Evolutionary conservation across 1,140 invertebrate species (phyloP), one percentile per base, ranked within the genome.

Genomic region (Papilio polytes): DNA sequence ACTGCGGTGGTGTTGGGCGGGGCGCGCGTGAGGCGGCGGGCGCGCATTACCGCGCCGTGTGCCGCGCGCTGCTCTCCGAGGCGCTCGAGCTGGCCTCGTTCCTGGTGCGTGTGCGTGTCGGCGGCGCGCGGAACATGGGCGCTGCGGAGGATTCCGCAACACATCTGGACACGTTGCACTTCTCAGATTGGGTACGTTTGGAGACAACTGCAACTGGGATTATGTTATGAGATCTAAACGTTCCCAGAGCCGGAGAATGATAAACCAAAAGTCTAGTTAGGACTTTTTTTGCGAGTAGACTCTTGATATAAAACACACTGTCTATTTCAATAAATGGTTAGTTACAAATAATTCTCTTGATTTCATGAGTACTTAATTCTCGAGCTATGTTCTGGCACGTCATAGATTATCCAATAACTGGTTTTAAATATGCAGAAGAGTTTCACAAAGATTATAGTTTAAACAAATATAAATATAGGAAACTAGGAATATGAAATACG

Each of bases 11-110:
- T 26, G 85, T 90, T 74, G 92, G 92, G 7, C 87, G 91, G 3
- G 86, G 89, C 82, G 92, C 97, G 22, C 96, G 96, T 51, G 96
- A 93, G 78, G 94, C 95, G 2, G 97, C 97, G 0, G 97, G 98
- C 87, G 96, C 96, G 66, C 98, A 99, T 95, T 99, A 99, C 95
- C 97, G 97, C 88, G 98, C 98, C 74, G 98, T 99, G 59, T 98
- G 98, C 91, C 96, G 98, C 79, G 98, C 98, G 31, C 96, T 99
- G 82, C 98, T 99, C 26, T 97, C 98, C 2, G 98, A 99, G 95
- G 97, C 98, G 18, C 94, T 98, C 41, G 98, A 99, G 94, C 96
- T 99, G 77, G 96, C 98, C 18, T 97, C 97, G 31, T 99, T 99
- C 96, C 95, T 99, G 76, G 97, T 98, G 87, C 97, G 97, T 91